Evolutionary conservation across 2,888 invertebrate species (phyloP).

Genomic region (Pristionchus mayeri): DNA sequence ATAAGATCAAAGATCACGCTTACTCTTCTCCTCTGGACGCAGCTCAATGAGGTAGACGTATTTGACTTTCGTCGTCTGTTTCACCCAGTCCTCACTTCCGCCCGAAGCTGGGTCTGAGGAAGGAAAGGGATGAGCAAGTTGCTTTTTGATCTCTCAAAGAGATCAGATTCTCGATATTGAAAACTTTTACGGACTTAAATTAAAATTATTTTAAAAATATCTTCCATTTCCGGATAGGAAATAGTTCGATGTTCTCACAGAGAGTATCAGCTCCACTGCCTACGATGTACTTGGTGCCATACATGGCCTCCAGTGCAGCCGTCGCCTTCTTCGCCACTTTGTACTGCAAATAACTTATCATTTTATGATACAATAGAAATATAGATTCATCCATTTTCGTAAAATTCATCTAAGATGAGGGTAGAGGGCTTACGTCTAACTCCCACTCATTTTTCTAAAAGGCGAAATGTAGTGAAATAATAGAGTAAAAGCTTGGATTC

Average conservation of each 20-base stretch:
- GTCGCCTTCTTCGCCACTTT: conserved; percentile 73
- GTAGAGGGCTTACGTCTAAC: no score
- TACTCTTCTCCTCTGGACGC: conserved; percentile 74
- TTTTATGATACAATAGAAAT: not conserved
- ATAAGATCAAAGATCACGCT: conserved; percentile 23
- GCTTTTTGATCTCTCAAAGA: not conserved
- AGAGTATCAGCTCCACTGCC: conserved; percentile 75
- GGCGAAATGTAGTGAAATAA: no score
- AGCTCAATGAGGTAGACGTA: conserved; percentile 76
- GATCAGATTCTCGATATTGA: not conserved
- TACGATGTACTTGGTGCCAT: conserved; percentile 75
- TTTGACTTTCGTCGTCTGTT: conserved; percentile 73
- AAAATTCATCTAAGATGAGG: no score
- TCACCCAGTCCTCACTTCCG: conserved; percentile 76
- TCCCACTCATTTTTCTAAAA: no score
- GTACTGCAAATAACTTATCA: conserved; percentile 62
- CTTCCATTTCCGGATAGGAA: not conserved
- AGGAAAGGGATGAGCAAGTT: not conserved
- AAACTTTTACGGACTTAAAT: not conserved
- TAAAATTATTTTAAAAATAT: not conserved
- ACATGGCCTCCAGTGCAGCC: conserved; percentile 68
- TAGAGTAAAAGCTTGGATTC: no score
- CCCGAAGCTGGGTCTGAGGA: conserved; percentile 74
- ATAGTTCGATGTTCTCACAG: conserved; percentile 55
- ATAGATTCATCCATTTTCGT: not conserved